phyloP scores from a whole-genome alignment of 2,797 vertebrate genomes.

The Siniperca undulata region DNA sequence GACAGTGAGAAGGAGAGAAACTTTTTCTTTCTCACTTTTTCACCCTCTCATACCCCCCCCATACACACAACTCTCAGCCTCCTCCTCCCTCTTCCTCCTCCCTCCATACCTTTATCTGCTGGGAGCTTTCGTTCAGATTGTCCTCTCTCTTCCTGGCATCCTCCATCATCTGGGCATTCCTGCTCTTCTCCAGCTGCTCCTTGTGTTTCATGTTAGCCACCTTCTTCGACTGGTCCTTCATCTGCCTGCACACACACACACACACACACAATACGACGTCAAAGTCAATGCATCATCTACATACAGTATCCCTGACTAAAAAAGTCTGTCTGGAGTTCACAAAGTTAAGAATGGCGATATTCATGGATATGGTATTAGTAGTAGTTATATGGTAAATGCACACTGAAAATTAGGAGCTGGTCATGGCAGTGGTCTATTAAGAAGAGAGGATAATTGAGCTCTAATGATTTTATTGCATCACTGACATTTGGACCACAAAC shows the following conservation, averaged over 20 bases:
- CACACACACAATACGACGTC: conserved; percentile 1
- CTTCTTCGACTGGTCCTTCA: conserved; percentile 97
- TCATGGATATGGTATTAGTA: not conserved
- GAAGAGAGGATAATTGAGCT: not conserved
- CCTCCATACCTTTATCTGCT: conserved; percentile 89
- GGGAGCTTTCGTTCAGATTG: conserved; percentile 93
- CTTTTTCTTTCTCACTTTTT: conserved; percentile 53
- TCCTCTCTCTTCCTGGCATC: conserved; percentile 93
- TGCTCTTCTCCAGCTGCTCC: conserved; percentile 94
- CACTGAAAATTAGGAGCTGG: not conserved
- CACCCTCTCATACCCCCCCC: conserved; percentile 4
- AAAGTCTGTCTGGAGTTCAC: not conserved
- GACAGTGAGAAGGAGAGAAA: conserved; percentile 58
- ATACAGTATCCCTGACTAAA: not conserved
- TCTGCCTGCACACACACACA: conserved; percentile 85
- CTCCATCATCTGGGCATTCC: conserved; percentile 93
- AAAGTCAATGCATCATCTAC: not conserved
- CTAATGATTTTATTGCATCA: not conserved
- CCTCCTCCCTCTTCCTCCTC: conserved; percentile 15
- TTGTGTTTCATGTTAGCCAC: conserved; percentile 95
- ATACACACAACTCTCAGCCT: not conserved
- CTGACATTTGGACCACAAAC: no score
- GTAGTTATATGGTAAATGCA: not conserved
- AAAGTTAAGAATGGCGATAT: not conserved
- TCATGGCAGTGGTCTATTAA: not conserved